These are phyloP conservation scores for Liopterus haemorrhoidalis DNA, from an alignment of 2,888 invertebrate genomes.

Conservation along the genomic window DNA sequence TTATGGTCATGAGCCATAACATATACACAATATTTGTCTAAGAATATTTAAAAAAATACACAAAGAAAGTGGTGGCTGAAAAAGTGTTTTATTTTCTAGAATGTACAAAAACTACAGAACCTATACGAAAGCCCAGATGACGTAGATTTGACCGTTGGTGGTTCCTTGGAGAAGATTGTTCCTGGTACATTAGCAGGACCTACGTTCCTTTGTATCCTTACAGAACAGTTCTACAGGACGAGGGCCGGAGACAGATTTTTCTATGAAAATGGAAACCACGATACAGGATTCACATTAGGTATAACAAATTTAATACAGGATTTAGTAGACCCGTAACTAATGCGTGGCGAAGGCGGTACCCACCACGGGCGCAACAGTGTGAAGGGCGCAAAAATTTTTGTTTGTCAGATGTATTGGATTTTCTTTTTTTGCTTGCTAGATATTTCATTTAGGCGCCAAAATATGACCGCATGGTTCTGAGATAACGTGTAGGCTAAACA, in stretches of 20 bases:
- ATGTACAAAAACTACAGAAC: slow-evolving; percentile 56
- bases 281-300: slow-evolving; percentile 11
- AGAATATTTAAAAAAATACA: neutral
- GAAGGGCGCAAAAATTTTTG: no score
- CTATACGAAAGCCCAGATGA: slow-evolving; percentile 71
- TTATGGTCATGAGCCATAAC: no score
- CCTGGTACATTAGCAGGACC: slow-evolving; percentile 76
- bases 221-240: slow-evolving; percentile 80
- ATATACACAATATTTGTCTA: neutral
- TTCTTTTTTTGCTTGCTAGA: no score
- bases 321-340: no score
- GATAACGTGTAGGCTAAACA: no score
- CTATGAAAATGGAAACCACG: slow-evolving; percentile 10
- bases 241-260: slow-evolving; percentile 72
- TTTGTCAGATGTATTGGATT: no score
- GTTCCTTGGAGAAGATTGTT: slow-evolving; percentile 70
- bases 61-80: neutral
- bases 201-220: slow-evolving; percentile 80
- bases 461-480: no score
- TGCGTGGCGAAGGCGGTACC: no score
- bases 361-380: no score
- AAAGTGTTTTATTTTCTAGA: slow-evolving; percentile 46
- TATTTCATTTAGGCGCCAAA: no score
- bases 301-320: no score
- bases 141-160: slow-evolving; percentile 82